These are phyloP conservation scores for Haplochromis vanheusdeni DNA, from an alignment of 2,113 vertebrate genomes.

Conservation along the genomic window DNA sequence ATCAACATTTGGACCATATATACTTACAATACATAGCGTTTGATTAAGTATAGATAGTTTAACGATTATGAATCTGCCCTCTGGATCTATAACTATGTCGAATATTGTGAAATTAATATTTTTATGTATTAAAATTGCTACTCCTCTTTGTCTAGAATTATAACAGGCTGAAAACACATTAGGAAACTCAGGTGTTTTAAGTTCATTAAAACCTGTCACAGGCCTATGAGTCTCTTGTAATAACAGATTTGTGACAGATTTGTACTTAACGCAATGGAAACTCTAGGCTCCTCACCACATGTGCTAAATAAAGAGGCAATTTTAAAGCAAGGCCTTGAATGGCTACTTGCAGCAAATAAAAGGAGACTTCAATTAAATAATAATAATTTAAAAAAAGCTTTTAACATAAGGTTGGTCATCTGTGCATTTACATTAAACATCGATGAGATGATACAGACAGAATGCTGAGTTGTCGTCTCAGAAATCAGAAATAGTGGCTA, in stretches of 20 bases:
- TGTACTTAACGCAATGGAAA: background rate
- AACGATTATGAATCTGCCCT: background rate
- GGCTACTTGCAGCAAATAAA: background rate
- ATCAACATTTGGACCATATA: background rate
- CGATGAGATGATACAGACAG: background rate
- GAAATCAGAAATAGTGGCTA: background rate
- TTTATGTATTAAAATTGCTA: background rate
- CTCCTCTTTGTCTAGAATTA: background rate
- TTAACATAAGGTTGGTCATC: background rate
- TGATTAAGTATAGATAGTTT: background rate
- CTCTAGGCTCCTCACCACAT: background rate
- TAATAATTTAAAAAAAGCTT: background rate
- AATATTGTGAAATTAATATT: background rate
- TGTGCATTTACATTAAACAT: background rate
- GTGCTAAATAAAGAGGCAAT: background rate
- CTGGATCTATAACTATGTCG: background rate
- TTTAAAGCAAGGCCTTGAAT: background rate
- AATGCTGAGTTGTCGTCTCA: background rate
- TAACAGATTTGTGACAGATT: background rate
- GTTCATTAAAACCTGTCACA: background rate
- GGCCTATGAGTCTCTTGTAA: background rate
- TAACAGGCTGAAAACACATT: background rate
- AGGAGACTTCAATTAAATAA: background rate
- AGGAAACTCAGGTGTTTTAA: background rate
- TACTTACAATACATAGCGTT: background rate